Evolutionary conservation across 2,888 invertebrate species (phyloP).

Genomic region (Escarpia spicata): DNA sequence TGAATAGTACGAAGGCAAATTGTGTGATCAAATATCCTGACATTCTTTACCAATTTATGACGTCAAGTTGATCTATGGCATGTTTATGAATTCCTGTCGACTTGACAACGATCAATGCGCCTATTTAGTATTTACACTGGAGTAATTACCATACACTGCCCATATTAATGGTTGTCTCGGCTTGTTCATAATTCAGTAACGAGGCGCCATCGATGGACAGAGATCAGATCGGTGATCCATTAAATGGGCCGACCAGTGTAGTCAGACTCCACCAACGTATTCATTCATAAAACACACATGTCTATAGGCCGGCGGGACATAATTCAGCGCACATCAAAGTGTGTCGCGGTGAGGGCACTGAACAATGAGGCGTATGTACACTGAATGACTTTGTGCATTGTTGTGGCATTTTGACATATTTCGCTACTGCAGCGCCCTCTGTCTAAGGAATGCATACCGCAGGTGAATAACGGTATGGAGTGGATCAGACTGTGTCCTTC

Average conservation of each 20-base stretch:
- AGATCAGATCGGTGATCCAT: not conserved
- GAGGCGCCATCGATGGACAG: not conserved
- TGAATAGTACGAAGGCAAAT: too few species aligned
- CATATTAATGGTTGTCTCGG: not conserved
- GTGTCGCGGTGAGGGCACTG: not conserved
- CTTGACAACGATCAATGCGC: not conserved
- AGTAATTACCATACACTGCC: not conserved
- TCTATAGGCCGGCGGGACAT: not conserved
- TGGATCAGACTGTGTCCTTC: not conserved
- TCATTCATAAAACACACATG: constrained; percentile 16
- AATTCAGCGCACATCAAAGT: constrained; percentile 3
- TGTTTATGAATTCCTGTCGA: not conserved
- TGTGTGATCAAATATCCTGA: not conserved
- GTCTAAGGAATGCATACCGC: not conserved
- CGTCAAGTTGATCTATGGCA: not conserved
- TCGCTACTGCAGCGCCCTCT: not conserved
- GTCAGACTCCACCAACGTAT: not conserved
- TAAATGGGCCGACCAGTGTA: not conserved
- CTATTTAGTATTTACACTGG: not conserved
- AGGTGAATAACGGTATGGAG: not conserved
- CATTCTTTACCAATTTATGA: not conserved
- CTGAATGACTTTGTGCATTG: not conserved
- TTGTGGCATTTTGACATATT: not conserved
- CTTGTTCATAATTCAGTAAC: constrained; percentile 3
- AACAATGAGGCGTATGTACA: not conserved